Base-by-base conservation (phyloP, 2,113 vertebrate species). In the Tyto alba region DNA sequence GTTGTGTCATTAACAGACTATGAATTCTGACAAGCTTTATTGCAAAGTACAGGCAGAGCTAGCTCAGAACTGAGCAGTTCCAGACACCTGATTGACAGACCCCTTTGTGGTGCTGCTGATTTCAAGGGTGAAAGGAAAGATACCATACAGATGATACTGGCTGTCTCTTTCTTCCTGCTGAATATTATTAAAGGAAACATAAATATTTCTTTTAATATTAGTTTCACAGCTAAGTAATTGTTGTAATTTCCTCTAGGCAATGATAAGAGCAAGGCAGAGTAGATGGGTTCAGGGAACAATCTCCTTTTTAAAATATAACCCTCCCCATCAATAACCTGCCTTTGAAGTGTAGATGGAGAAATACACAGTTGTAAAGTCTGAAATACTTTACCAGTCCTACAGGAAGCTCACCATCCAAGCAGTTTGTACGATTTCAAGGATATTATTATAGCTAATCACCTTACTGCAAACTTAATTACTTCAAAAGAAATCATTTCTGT, bases 161-260 rank as follows among this genome's bases (percentile, higher is more conserved):
- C 22, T 68, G 47, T 40, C 80, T 89, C 26, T 87, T 76, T 91
- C 38, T 81, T 83, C 41, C 22, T 77, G 45, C 32, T 66, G 29
- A 89, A 66, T 53, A 64, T 81, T 87, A 95, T 90, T 92, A 87
- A 75, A 92, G 27, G 22, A 85, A 85, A 59, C 32, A 83, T 71
- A 88, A 86, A 92, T 77, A 85, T 71, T 91, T 84, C 13, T 84
- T 88, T 94, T 92, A 84, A 90, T 93, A 93, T 90, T 92, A 63
- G 14, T 75, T 95, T 90, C 22, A n/a, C 47, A 84, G 34, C 10
- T 75, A 95, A 94, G 34, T 78, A 96, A 67, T 59, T 89, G 34
- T 66, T 88, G 52, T 86, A 75, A 93, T 96, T 95, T 96, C 88
- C 92, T 90, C 81, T 60, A 84, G 69, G 62, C 36, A 53, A 11